phyloP scores from a whole-genome alignment of 2,888 invertebrate genomes.

The Trissolcus brochymenae region DNA sequence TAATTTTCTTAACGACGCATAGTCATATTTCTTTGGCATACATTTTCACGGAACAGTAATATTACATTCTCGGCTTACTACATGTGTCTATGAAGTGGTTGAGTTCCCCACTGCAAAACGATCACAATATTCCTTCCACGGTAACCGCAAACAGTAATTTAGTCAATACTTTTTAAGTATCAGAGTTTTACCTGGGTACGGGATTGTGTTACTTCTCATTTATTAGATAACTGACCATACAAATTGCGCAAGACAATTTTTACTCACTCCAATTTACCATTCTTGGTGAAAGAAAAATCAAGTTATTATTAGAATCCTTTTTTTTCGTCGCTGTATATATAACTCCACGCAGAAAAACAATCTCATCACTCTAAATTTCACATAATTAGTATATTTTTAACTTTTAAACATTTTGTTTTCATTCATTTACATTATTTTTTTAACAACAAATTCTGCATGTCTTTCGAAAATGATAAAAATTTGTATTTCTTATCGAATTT shows the following conservation, averaged over 20 bases:
- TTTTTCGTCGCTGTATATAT: neutral
- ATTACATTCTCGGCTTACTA: slow-evolving; percentile 51
- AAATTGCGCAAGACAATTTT: slow-evolving; percentile 27
- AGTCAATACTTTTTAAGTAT: slow-evolving; percentile 23
- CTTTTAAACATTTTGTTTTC: too few relatives aligned
- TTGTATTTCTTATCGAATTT: too few relatives aligned
- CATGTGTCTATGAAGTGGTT: slow-evolving; percentile 37
- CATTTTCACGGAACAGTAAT: slow-evolving; percentile 65
- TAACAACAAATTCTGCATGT: too few relatives aligned
- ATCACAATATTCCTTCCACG: slow-evolving; percentile 39
- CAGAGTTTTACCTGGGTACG: slow-evolving; percentile 32
- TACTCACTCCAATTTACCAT: neutral
- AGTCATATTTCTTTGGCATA: slow-evolving; percentile 56
- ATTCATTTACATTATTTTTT: too few relatives aligned
- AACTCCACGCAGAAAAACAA: neutral
- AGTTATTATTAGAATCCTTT: too few relatives aligned
- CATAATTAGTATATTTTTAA: neutral
- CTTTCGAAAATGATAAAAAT: too few relatives aligned
- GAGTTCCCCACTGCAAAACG: slow-evolving; percentile 16
- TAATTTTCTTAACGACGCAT: slow-evolving; percentile 35
- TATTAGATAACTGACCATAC: slow-evolving; percentile 22
- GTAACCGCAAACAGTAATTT: slow-evolving; percentile 43
- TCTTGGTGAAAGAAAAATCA: neutral
- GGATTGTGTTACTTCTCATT: slow-evolving; percentile 33
- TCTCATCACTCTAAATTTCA: neutral